Percentiles rank a stretch among this genome's conserved stretches.
Evolutionary conservation across 2,113 vertebrate genomes (phyloP).

Genomic region (Caranx ignobilis): DNA sequence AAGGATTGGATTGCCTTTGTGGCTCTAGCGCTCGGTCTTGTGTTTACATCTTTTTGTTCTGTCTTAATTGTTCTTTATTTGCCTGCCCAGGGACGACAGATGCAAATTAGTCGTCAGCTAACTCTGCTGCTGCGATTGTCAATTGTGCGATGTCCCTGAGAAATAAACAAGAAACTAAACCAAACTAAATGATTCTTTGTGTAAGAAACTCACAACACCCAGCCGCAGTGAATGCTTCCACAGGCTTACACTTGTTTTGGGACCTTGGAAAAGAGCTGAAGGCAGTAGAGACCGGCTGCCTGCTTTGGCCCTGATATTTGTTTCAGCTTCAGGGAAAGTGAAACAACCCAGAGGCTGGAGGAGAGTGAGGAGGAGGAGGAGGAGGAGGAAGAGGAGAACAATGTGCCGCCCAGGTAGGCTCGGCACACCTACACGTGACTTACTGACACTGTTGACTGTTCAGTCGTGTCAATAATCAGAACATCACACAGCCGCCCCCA

Average conservation of each 20-base stretch:
- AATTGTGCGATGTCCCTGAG: no score
- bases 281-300: conserved; percentile 25
- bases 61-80: no score
- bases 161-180: no score
- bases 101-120: no score
- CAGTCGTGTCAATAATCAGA: no score
- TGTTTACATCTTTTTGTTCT: no score
- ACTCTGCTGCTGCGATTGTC: no score
- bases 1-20: no score
- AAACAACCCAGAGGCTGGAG: background rate
- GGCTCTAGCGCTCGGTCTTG: no score
- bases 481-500: no score
- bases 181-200: background rate
- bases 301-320: conserved; percentile 20
- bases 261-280: background rate
- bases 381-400: background rate
- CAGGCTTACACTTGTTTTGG: background rate
- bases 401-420: background rate
- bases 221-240: background rate
- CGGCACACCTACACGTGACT: background rate
- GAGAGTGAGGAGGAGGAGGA: background rate
- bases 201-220: background rate
- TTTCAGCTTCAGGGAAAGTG: conserved; percentile 7
- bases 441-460: background rate
- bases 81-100: no score